phyloP scores from a whole-genome alignment of 2,797 vertebrate genomes.

The Cetoscarus ocellatus region DNA sequence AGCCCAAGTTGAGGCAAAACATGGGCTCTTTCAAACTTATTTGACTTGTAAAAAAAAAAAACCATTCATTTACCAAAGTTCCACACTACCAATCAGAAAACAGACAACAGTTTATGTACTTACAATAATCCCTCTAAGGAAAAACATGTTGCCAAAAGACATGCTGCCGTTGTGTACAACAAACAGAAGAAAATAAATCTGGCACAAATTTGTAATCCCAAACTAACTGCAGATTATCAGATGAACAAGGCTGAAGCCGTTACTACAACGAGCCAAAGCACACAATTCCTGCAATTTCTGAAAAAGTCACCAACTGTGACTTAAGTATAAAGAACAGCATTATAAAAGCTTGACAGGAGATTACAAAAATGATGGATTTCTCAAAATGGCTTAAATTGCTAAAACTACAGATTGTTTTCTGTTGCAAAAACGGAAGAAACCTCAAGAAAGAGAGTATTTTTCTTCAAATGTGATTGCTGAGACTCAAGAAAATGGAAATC shows the following conservation, averaged over 20 bases:
- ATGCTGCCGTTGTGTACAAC: no score
- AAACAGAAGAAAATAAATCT: no score
- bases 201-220: no score
- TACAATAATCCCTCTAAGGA: no score
- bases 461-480: not conserved
- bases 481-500: slow-evolving; percentile 21
- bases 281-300: not conserved
- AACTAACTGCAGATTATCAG: no score
- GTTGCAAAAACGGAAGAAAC: not conserved
- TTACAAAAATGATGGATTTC: not conserved
- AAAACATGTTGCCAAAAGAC: no score
- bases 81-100: no score
- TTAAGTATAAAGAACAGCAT: not conserved
- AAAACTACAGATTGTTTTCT: not conserved
- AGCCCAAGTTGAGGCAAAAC: no score
- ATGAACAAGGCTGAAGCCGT: not conserved
- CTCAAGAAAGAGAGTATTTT: not conserved
- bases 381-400: not conserved
- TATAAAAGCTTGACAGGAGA: not conserved
- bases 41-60: no score
- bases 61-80: no score
- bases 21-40: no score
- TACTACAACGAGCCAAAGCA: not conserved
- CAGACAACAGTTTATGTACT: no score
- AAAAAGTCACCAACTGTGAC: not conserved